phyloP scores from a whole-genome alignment of 1,140 invertebrate genomes.

The Manduca sexta region DNA sequence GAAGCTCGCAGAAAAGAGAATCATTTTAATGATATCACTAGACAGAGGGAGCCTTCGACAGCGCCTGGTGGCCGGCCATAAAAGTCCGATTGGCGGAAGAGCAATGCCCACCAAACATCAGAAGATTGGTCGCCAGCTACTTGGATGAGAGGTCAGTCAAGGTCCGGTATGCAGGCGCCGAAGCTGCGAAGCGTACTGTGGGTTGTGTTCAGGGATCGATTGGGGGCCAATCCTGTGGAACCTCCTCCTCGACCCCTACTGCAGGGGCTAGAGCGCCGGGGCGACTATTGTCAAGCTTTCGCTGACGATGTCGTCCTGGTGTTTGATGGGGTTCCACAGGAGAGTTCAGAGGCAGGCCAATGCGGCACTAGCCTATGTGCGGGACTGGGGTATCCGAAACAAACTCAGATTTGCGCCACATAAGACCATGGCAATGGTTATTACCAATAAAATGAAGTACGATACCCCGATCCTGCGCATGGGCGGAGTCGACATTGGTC shows the following conservation, averaged over 20 bases:
- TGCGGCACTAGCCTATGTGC: constrained; percentile 2
- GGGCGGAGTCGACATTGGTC: constrained; percentile 1
- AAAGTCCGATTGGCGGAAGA: background rate
- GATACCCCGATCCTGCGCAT: constrained; percentile 5
- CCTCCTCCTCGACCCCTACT: constrained; percentile 6
- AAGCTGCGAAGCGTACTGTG: constrained; percentile 1
- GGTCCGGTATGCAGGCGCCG: constrained; percentile 4
- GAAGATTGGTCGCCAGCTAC: constrained; percentile 2
- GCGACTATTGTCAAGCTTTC: constrained; percentile 1
- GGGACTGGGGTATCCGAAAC: constrained; percentile 3
- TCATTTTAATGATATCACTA: no score
- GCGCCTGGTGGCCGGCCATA: constrained; percentile 7
- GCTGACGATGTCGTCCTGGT: no score
- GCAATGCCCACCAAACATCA: background rate
- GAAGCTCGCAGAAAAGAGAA: background rate
- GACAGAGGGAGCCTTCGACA: no score
- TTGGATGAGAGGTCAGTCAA: background rate
- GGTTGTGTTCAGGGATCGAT: background rate
- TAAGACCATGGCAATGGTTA: constrained; percentile 9
- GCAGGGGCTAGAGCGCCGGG: background rate
- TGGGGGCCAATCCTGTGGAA: constrained; percentile 11
- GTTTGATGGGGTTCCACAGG: background rate
- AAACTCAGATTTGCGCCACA: constrained; percentile 10
- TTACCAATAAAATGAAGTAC: constrained; percentile 10
- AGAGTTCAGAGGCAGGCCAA: constrained; percentile 1